These are phyloP conservation scores for Crambe crambe DNA, from an alignment of 37 sponge, comb jelly and placozoan genomes.

Conservation along the genomic window DNA sequence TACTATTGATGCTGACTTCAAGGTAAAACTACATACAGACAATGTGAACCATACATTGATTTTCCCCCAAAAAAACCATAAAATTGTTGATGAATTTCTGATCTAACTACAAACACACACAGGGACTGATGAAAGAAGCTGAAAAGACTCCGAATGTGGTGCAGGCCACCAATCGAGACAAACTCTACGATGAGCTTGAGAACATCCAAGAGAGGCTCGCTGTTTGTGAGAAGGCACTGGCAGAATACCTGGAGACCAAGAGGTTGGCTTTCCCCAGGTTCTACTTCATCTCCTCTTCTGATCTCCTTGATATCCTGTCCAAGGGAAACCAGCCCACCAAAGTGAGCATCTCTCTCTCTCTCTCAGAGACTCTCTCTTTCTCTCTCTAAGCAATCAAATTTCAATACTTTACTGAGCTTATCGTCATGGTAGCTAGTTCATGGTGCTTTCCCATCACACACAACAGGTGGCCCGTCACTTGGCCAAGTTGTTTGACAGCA, in stretches of 20 bases:
- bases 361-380: too few relatives aligned
- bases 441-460: too few relatives aligned
- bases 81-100: too few relatives aligned
- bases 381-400: too few relatives aligned
- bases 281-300: slow-evolving; percentile 99
- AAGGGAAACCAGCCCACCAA: slow-evolving; percentile 94
- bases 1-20: slow-evolving; percentile 93
- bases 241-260: slow-evolving; percentile 98
- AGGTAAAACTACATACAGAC: slow-evolving; percentile 33
- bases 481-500: slow-evolving; percentile 98
- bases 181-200: slow-evolving; percentile 89
- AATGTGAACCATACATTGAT: too few relatives aligned
- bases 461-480: slow-evolving; percentile 93
- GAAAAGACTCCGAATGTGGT: slow-evolving; percentile 94
- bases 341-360: slow-evolving; percentile 38
- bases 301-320: slow-evolving; percentile 97
- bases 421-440: background rate
- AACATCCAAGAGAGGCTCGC: slow-evolving; percentile 92
- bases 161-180: slow-evolving; percentile 80
- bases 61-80: too few relatives aligned
- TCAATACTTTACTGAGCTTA: background rate
- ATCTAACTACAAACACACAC: background rate
- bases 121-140: slow-evolving; percentile 73
- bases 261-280: slow-evolving; percentile 99
- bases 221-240: slow-evolving; percentile 98